Conservation (phyloP, 2,888 invertebrate genomes). For the Drosophila paucipuncta region DNA sequence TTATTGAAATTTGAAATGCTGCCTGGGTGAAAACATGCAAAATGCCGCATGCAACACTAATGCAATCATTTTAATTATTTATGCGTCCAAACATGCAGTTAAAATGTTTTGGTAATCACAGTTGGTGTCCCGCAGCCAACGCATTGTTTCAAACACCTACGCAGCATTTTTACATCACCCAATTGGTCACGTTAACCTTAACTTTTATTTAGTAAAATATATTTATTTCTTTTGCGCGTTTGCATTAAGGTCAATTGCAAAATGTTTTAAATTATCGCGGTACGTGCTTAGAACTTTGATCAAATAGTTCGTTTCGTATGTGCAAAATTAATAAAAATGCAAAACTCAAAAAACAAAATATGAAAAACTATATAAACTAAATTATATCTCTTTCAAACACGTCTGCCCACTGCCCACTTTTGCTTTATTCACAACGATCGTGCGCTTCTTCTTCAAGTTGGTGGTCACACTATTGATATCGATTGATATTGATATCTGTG, state of each 20-base stretch:
- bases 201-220: not conserved
- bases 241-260: not conserved
- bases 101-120: slow-evolving; percentile 63
- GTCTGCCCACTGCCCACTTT: no score
- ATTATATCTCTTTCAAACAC: not conserved
- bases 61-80: slow-evolving; percentile 70
- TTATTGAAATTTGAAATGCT: slow-evolving; percentile 71
- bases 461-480: not conserved
- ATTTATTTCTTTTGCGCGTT: slow-evolving; percentile 2
- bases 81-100: slow-evolving; percentile 64
- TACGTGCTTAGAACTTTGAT: not conserved
- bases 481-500: not conserved
- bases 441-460: not conserved
- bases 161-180: not conserved
- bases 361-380: not conserved
- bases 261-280: slow-evolving; percentile 14
- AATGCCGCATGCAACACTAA: slow-evolving; percentile 62
- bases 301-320: not conserved
- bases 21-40: slow-evolving; percentile 39
- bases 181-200: slow-evolving; percentile 3
- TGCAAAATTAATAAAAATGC: not conserved
- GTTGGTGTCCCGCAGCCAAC: slow-evolving; percentile 7
- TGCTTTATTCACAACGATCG: not conserved
- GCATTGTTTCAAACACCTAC: slow-evolving; percentile 9
- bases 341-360: not conserved